phyloP scores from a whole-genome alignment of 2,797 vertebrate genomes.

The Cheirogaleus major region DNA sequence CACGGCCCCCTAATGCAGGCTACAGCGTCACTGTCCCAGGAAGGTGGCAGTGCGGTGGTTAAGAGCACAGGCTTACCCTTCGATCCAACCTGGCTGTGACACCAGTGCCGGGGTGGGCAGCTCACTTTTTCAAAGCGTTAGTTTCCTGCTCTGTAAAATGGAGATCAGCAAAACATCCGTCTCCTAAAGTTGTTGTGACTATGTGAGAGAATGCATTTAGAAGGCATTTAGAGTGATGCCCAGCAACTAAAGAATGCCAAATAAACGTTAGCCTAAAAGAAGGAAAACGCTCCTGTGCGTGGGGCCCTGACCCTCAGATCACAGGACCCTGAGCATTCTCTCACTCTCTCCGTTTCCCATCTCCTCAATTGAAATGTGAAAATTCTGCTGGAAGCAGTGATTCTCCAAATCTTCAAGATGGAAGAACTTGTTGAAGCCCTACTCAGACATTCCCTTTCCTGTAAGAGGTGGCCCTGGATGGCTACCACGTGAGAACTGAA shows the following conservation, averaged over 20 bases:
- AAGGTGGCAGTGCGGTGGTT: background rate
- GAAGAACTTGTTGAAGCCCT: background rate
- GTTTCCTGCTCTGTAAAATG: background rate
- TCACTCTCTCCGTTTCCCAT: too few species aligned
- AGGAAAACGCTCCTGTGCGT: background rate
- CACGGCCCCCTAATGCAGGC: rapidly evolving
- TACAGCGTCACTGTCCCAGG: background rate
- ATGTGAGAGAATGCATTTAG: too few species aligned
- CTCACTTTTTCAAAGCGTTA: background rate
- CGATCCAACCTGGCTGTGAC: too few species aligned
- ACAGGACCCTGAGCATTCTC: background rate
- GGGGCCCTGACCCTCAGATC: background rate
- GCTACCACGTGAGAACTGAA: background rate
- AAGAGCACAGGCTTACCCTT: background rate
- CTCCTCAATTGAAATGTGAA: background rate
- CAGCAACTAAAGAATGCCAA: background rate
- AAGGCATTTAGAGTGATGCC: background rate
- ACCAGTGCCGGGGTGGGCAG: background rate
- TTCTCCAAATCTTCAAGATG: background rate
- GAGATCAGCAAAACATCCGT: background rate
- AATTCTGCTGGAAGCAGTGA: background rate
- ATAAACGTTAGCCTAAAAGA: background rate
- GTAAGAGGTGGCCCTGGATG: background rate
- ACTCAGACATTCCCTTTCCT: background rate
- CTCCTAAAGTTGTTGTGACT: background rate